Base-by-base conservation (phyloP, 2,113 vertebrate species). In the Spea multiplicata region DNA sequence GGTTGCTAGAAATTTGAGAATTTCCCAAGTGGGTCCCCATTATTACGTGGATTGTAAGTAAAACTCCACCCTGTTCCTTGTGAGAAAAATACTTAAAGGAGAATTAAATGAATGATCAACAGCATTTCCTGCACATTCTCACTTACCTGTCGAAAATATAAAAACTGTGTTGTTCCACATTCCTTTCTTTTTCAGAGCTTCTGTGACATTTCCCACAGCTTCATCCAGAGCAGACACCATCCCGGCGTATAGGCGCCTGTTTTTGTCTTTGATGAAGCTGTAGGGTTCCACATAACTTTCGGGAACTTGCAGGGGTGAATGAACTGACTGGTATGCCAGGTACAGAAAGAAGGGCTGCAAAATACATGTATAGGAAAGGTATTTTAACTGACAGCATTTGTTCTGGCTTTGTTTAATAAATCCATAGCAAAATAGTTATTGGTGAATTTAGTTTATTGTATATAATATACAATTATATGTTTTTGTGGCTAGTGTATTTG, bases 161-260 rank as follows among this genome's bases (percentile, higher is more conserved):
- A 99, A 87, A 80, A 98, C 85, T 0, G 95, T 96, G 87, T 97
- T 95, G 84, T 95, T 46, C 97, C 97, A 99, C 16, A 98, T 92
- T 53, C 93, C 95, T 0, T 13, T 59, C n/a, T 83, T 83, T 82
- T 87, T 89, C 82, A 99, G 83, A 61, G 95, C 94, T 59, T 59
- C 81, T 0, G 91, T 97, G 84, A 99, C 89, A 88, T 99, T 99
- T 81, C 96, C 95, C 78, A 99, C 93, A 0, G 97, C 96, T 86
- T 99, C 96, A 72, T 99, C 97, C 96, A 99, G 93, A 48, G 93
- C 92, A 0, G 95, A 90, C 82, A 95, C 95, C 97, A 99, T 99
- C 59, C 95, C 97, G 0, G 97, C 96, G 8, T 95, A 99, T 14
- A 44, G 12, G 7, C 88, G 92, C 50, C 97, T 93, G 0, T 88